Evolutionary conservation across 2,888 invertebrate species (phyloP).

Genomic region (Melanostoma scalare): DNA sequence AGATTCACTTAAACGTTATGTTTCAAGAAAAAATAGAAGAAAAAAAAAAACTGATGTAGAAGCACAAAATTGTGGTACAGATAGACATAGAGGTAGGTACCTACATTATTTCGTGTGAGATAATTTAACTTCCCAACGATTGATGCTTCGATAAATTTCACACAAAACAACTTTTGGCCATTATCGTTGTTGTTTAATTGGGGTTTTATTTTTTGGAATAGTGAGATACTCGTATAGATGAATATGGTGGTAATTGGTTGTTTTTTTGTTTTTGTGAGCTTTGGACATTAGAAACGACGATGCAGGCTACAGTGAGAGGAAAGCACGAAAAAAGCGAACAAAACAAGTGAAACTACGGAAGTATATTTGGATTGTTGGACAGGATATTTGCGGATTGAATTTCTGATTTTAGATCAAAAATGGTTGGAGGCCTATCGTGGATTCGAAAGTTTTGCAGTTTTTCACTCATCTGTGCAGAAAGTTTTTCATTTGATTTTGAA

Average conservation of each 20-base stretch:
- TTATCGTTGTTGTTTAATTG: constrained; percentile 64
- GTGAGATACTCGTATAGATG: constrained; percentile 2
- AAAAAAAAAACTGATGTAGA: background rate
- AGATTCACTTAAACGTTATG: constrained; percentile 7
- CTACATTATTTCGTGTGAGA: constrained; percentile 27
- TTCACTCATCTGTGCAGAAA: no score
- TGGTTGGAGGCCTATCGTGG: no score
- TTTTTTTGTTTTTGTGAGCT: background rate
- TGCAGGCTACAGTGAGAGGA: background rate
- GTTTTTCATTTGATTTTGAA: no score
- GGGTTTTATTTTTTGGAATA: constrained; percentile 18
- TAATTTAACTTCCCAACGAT: constrained; percentile 64
- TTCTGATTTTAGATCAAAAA: no score
- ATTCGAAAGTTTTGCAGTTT: no score
- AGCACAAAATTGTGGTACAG: constrained; percentile 1
- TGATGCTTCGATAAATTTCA: constrained; percentile 70
- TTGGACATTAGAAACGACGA: background rate
- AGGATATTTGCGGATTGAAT: no score
- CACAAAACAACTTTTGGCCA: constrained; percentile 70
- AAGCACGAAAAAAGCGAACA: background rate
- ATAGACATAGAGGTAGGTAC: background rate
- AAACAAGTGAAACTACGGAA: constrained; percentile 40
- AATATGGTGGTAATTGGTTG: background rate
- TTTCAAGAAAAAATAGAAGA: background rate
- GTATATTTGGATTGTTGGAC: no score